These are phyloP conservation scores for Drosophila murphyi DNA, from an alignment of 1,140 invertebrate species.

Conservation along the genomic window DNA sequence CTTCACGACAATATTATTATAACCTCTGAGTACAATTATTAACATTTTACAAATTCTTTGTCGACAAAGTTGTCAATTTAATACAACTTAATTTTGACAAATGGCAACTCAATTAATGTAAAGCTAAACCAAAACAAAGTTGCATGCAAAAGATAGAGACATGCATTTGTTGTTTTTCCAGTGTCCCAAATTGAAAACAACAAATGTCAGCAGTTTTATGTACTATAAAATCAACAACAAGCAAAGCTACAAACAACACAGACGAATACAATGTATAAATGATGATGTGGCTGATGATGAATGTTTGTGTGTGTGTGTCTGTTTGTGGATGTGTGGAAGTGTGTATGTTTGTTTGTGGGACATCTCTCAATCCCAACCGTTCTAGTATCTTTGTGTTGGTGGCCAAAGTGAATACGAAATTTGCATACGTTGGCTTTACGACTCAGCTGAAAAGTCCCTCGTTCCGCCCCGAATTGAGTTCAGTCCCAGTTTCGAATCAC, in stretches of 20 bases:
- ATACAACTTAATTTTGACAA: constrained; percentile 64
- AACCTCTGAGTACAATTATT: background rate
- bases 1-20: background rate
- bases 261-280: constrained; percentile 81
- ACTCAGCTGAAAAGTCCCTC: constrained; percentile 57
- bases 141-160: constrained; percentile 3
- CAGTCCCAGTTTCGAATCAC: constrained; percentile 53
- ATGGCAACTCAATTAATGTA: constrained; percentile 72
- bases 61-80: constrained; percentile 45
- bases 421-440: constrained; percentile 81
- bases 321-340: constrained; percentile 13
- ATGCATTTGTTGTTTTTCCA: constrained; percentile 22
- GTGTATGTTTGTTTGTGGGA: constrained; percentile 24
- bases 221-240: constrained; percentile 53
- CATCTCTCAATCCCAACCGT: constrained; percentile 24
- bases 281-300: constrained; percentile 79
- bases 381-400: constrained; percentile 43
- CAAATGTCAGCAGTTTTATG: constrained; percentile 80
- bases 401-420: constrained; percentile 77
- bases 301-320: constrained; percentile 60
- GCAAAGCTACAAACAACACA: constrained; percentile 33
- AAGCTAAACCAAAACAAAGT: constrained; percentile 47
- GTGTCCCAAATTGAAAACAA: constrained; percentile 72
- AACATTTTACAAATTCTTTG: background rate
- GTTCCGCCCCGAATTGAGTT: background rate